Conservation (phyloP, 2,113 vertebrate species). For the Mellivora capensis region DNA sequence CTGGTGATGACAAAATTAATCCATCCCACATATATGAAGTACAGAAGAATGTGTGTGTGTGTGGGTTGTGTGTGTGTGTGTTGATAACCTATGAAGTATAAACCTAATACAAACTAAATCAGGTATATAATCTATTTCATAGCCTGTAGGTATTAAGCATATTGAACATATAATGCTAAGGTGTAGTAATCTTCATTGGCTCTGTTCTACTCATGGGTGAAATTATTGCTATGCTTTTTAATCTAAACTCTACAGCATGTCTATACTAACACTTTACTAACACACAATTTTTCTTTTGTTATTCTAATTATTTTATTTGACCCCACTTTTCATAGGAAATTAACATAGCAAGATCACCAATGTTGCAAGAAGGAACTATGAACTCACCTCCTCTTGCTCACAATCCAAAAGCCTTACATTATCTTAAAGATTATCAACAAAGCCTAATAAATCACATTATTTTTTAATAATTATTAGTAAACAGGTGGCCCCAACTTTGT, state of each 20-base stretch:
- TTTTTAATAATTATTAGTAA: not conserved
- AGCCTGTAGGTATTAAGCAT: not conserved
- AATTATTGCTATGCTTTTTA: not conserved
- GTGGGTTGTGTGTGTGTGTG: not conserved
- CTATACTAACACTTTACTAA: not conserved
- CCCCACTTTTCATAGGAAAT: not conserved
- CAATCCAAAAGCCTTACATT: not conserved
- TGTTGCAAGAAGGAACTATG: not conserved
- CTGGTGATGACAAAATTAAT: not conserved
- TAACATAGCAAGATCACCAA: not conserved
- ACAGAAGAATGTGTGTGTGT: not conserved
- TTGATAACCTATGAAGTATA: not conserved
- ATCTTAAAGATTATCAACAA: not conserved
- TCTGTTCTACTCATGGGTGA: not conserved
- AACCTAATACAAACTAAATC: not conserved
- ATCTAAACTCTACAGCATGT: not conserved
- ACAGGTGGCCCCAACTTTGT: not conserved
- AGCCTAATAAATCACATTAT: not conserved
- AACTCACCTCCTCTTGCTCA: not conserved
- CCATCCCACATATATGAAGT: not conserved
- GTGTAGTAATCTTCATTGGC: not conserved
- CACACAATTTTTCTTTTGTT: not conserved
- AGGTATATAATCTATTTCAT: not conserved
- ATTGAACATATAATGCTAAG: not conserved
- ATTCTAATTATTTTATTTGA: not conserved